Base-by-base conservation (phyloP, 2,797 vertebrate species). In the Lycodopsis pacificus region DNA sequence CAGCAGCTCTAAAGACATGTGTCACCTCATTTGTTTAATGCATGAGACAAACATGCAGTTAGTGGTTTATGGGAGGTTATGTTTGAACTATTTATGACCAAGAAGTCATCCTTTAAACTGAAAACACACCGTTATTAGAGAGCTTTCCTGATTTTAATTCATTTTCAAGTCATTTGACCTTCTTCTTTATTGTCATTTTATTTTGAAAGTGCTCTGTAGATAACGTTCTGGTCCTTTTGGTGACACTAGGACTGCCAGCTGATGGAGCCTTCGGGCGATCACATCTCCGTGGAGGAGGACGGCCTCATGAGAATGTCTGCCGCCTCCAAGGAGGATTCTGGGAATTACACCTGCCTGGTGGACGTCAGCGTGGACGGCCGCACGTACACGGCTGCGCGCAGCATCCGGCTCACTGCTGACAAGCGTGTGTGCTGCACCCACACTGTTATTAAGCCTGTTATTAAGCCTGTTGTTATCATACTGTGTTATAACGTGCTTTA, bases 281-380 rank as follows among this genome's bases (percentile, higher is more conserved):
- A 1, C 27, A 1, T 77, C 25, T 11, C 2, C 10, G 64, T 89
- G 61, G 15, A 71, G 0, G 1, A 30, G 0, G 0, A 7, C 0
- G 87, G 84, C 5, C 1, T 3, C 7, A 4, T 90, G 77, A 74
- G 63, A 32, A 64, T 93, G 2, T 6, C 8, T 1, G 0, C 0
- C 0, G 48, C 57, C 51, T 58, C 85, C 2, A 14, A 75, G 27
- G 12, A 1, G 4, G 90, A 92, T 73, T 54, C 77, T 51, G 94
- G 93, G 34, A 89, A 20, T 22, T 95, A 95, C 69, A 95, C 92
- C 48, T 95, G 94, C 65, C 72, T 91, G 48, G 71, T 92, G 0
- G 67, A 91, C 4, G 4, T 94, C 5, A 86, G 9, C 27, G 0
- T 92, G 53, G 34, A 81, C 0, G 88, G 86, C 70, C 78, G 32